Evolutionary conservation across 2,113 vertebrate genomes (phyloP).

Genomic region (Megaleporinus macrocephalus): DNA sequence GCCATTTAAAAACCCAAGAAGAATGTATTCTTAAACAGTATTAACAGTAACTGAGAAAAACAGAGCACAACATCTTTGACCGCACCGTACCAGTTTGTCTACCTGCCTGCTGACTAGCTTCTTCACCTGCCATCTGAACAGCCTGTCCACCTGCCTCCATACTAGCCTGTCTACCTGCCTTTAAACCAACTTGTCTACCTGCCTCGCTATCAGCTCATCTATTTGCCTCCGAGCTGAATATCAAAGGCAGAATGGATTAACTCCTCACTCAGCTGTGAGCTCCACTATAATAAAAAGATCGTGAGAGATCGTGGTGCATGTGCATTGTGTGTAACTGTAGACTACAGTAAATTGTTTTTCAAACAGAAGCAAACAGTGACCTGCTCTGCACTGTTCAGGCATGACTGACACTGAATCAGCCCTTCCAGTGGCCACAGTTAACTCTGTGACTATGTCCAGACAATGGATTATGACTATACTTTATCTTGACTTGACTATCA

Average conservation of each 20-base stretch:
- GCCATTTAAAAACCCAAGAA: neutral
- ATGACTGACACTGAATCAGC: constrained; percentile 55
- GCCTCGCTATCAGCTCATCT: neutral
- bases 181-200: neutral
- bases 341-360: constrained; percentile 14
- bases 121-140: too few relatives aligned
- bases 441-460: too few relatives aligned
- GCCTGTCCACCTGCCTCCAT: neutral
- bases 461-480: too few relatives aligned
- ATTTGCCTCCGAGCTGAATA: neutral
- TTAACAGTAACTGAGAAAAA: neutral
- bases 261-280: neutral
- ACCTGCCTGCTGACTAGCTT: too few relatives aligned
- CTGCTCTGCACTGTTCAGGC: constrained; percentile 43
- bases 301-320: neutral
- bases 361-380: constrained; percentile 22
- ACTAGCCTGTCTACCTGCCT: neutral
- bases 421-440: constrained; percentile 25
- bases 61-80: neutral
- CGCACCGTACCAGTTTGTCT: too few relatives aligned
- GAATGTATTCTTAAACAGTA: neutral
- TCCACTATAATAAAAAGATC: neutral
- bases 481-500: too few relatives aligned
- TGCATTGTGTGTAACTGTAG: neutral
- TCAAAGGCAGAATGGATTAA: neutral